Evolutionary conservation across 2,888 invertebrate species (phyloP).

Genomic region (Platycnemis pennipes): DNA sequence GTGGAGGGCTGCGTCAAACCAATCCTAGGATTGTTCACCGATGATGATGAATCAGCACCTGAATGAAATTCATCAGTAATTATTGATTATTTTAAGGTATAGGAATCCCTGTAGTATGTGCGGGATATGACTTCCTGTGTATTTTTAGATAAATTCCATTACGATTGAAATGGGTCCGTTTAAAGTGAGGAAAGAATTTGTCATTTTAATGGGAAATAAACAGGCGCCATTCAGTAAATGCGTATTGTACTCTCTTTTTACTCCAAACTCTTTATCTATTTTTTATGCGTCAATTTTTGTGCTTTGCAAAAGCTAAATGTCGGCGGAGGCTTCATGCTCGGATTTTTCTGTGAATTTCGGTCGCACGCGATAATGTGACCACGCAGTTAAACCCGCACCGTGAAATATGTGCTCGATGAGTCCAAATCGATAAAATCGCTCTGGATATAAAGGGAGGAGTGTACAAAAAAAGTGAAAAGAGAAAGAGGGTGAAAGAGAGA

Average conservation of each 20-base stretch:
- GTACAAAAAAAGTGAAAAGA: background rate
- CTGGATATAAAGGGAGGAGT: slow-evolving; percentile 8
- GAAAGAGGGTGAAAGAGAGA: background rate
- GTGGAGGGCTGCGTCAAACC: too few relatives aligned
- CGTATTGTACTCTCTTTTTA: background rate
- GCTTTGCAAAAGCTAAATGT: background rate
- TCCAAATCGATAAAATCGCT: slow-evolving; percentile 56
- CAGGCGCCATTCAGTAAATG: background rate
- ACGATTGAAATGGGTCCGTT: too few relatives aligned
- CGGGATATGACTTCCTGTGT: too few relatives aligned
- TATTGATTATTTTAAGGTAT: too few relatives aligned
- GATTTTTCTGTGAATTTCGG: slow-evolving; percentile 22
- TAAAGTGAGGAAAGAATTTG: too few relatives aligned
- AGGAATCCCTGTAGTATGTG: too few relatives aligned
- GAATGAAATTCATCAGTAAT: too few relatives aligned
- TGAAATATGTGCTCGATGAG: slow-evolving; percentile 51
- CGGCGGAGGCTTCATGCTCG: background rate
- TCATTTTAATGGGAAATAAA: background rate
- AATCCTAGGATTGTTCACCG: too few relatives aligned
- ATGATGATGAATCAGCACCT: too few relatives aligned
- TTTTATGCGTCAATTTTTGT: background rate
- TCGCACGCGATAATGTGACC: slow-evolving; percentile 47
- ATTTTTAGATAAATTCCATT: too few relatives aligned
- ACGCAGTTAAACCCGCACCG: background rate
- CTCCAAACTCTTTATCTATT: background rate